phyloP scores from a whole-genome alignment of 1,140 invertebrate genomes.

The Eupristina koningsbergeri region DNA sequence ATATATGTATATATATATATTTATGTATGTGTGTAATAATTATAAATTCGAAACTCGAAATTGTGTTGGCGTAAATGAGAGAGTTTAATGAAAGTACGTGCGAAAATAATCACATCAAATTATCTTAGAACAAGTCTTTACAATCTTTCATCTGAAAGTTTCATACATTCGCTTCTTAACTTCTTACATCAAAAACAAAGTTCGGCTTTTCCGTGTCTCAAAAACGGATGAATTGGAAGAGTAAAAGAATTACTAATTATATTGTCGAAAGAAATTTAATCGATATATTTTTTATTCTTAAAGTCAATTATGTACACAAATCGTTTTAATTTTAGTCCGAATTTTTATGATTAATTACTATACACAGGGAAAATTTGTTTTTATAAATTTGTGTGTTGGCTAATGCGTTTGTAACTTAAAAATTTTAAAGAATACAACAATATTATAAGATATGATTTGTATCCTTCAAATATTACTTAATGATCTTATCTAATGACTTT shows the following conservation, averaged over 20 bases:
- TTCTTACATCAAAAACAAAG: background rate
- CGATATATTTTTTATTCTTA: background rate
- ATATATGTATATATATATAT: too few relatives aligned
- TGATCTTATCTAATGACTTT: too few relatives aligned
- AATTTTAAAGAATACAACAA: too few relatives aligned
- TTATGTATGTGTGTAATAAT: background rate
- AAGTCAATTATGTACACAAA: too few relatives aligned
- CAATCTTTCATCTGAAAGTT: background rate
- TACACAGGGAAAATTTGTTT: too few relatives aligned
- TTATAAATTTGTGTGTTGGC: too few relatives aligned
- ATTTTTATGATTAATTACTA: too few relatives aligned
- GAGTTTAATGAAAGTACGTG: background rate
- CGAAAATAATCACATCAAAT: background rate
- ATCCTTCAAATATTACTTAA: too few relatives aligned
- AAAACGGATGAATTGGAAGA: background rate
- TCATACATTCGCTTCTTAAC: background rate
- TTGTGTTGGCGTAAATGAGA: background rate
- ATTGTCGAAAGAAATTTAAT: background rate
- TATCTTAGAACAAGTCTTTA: background rate
- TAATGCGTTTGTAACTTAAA: too few relatives aligned
- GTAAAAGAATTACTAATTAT: background rate
- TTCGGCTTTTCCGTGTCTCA: background rate
- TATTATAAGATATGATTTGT: too few relatives aligned
- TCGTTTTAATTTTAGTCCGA: too few relatives aligned
- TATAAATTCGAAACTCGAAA: background rate